A percentile compares a stretch with the other conserved stretches of the same genome.
These are phyloP conservation scores for Eupeodes latifasciatus DNA, from an alignment of 2,888 invertebrate species.

Conservation along the genomic window DNA sequence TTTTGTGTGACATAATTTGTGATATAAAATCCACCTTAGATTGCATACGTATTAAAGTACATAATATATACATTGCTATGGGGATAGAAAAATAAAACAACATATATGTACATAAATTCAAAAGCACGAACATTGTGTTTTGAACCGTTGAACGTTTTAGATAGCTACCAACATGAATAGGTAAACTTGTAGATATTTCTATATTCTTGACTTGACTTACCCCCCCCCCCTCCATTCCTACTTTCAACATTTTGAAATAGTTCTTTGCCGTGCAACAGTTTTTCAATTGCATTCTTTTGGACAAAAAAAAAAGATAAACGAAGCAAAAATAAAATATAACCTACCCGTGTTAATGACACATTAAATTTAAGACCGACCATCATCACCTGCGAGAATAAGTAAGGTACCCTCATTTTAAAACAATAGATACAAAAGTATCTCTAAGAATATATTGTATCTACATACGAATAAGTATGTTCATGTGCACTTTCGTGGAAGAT, in stretches of 20 bases:
- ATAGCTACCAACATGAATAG: neutral
- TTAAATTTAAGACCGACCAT: slow-evolving; percentile 61
- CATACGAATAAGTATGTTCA: neutral
- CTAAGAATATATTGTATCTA: neutral
- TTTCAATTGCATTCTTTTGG: slow-evolving; percentile 26
- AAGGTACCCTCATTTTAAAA: slow-evolving; percentile 47
- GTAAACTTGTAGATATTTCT: neutral
- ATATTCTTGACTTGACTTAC: too few species aligned
- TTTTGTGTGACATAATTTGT: slow-evolving; percentile 63
- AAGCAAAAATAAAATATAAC: neutral
- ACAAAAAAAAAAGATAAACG: neutral
- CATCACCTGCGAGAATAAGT: slow-evolving; percentile 4
- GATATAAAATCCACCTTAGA: slow-evolving; percentile 37
- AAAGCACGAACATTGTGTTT: slow-evolving; percentile 29
- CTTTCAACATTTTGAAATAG: slow-evolving; percentile 14
- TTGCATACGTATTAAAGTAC: slow-evolving; percentile 2
- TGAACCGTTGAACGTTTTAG: neutral
- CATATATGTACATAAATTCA: slow-evolving; percentile 22
- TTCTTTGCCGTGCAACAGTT: slow-evolving; percentile 36
- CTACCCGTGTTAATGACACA: slow-evolving; percentile 72
- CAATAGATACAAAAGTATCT: slow-evolving; percentile 56
- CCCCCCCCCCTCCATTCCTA: neutral
- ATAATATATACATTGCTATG: neutral
- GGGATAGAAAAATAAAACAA: neutral
- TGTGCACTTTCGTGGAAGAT: slow-evolving; percentile 51